These are phyloP conservation scores for Megalops atlanticus DNA, from an alignment of 2,113 vertebrate species.

Conservation along the genomic window DNA sequence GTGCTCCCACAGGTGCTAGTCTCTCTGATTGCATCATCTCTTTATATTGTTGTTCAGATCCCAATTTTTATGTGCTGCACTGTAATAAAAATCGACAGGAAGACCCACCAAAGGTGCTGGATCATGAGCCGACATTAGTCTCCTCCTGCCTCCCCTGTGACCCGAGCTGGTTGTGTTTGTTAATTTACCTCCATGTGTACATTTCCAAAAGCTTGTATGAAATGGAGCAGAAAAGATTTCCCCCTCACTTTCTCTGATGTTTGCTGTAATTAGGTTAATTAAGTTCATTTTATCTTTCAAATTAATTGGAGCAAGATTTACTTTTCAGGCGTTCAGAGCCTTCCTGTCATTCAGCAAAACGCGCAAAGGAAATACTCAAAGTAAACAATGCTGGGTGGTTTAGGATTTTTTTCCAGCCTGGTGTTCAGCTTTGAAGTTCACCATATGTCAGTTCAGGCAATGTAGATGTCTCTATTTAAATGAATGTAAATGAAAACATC, in stretches of 20 bases:
- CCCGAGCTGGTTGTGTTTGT: not conserved
- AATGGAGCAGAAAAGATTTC: not conserved
- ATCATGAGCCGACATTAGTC: not conserved
- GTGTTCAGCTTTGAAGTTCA: not conserved
- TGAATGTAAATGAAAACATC: conserved; percentile 5
- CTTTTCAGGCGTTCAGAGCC: too few relatives aligned
- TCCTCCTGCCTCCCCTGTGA: not conserved
- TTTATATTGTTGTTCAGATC: not conserved
- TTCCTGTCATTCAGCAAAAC: not conserved
- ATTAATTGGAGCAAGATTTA: not conserved
- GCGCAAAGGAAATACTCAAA: not conserved
- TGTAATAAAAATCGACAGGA: not conserved
- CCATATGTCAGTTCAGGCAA: not conserved
- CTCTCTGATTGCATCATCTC: not conserved
- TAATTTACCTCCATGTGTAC: not conserved
- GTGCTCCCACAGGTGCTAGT: too few relatives aligned
- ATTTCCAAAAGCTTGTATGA: not conserved
- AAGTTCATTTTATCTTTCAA: not conserved
- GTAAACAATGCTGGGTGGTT: not conserved
- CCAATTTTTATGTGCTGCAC: not conserved
- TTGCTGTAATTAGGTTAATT: not conserved
- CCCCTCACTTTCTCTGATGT: not conserved
- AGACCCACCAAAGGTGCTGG: not conserved
- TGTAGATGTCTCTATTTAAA: not conserved
- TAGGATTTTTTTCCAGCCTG: not conserved